A percentile compares a stretch with the other conserved stretches of the same genome.
phyloP scores from a whole-genome alignment of 1,140 invertebrate genomes.

The Maniola jurtina region DNA sequence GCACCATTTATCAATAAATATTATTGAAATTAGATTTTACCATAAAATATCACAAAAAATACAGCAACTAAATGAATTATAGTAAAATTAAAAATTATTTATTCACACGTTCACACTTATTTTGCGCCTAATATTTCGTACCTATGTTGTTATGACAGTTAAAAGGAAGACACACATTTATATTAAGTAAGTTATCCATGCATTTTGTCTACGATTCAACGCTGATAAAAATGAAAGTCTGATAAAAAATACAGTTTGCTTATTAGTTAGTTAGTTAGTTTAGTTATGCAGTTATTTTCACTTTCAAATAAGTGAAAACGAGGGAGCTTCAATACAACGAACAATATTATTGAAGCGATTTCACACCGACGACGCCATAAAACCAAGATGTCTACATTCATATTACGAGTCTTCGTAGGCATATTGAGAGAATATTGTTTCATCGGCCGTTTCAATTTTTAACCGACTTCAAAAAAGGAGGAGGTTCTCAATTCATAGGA shows the following conservation, averaged over 20 bases:
- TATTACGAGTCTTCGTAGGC: conserved; percentile 35
- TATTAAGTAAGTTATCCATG: too few species aligned
- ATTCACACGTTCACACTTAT: background rate
- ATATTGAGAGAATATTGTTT: conserved; percentile 25
- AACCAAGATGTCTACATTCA: conserved; percentile 55
- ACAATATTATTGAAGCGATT: conserved; percentile 48
- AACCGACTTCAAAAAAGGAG: too few species aligned
- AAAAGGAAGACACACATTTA: background rate
- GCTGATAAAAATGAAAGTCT: too few species aligned
- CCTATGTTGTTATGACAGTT: background rate
- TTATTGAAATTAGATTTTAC: background rate
- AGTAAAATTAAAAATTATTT: too few species aligned
- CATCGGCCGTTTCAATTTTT: background rate
- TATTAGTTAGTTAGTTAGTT: too few species aligned
- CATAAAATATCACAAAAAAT: background rate
- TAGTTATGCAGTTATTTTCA: too few species aligned
- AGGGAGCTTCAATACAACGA: conserved; percentile 31
- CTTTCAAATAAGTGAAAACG: conserved; percentile 36
- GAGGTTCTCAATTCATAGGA: too few species aligned
- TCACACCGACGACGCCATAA: conserved; percentile 38
- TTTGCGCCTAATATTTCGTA: background rate
- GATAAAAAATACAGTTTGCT: too few species aligned
- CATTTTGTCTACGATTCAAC: too few species aligned
- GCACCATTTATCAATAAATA: conserved; percentile 43
- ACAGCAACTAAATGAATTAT: background rate